These are phyloP conservation scores for Varanus salvator DNA, from an alignment of 2,113 vertebrate genomes.

Conservation along the genomic window DNA sequence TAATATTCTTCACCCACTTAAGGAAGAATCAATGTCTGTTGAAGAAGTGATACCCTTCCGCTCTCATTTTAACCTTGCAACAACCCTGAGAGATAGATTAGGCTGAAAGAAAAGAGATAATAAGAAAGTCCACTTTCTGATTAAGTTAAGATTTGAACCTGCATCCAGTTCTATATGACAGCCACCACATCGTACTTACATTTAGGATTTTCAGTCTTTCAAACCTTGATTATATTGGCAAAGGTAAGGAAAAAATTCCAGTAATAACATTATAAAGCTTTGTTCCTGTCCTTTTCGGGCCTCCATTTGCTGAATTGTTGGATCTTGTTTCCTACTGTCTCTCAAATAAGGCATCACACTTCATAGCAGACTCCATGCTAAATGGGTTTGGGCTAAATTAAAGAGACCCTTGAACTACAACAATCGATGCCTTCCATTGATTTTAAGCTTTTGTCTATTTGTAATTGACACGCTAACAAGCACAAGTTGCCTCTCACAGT, in stretches of 20 bases:
- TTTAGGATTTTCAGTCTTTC: background rate
- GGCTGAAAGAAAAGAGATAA: too few species aligned
- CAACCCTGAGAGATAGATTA: too few species aligned
- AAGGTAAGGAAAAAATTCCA: background rate
- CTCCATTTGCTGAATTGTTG: background rate
- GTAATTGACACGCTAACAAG: slow-evolving; percentile 33
- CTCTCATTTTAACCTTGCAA: too few species aligned
- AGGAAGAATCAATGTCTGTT: too few species aligned
- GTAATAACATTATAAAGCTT: background rate
- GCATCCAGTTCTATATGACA: background rate
- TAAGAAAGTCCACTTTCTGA: too few species aligned
- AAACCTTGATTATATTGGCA: background rate
- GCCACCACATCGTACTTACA: background rate
- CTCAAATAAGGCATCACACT: background rate
- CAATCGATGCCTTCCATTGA: slow-evolving; percentile 40
- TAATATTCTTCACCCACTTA: too few species aligned
- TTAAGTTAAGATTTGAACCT: too few species aligned
- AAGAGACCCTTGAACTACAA: slow-evolving; percentile 14
- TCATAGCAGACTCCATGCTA: slow-evolving; percentile 10
- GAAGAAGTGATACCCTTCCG: too few species aligned
- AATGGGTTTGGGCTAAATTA: slow-evolving; percentile 11
- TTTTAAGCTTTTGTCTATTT: slow-evolving; percentile 44
- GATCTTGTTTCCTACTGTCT: background rate
- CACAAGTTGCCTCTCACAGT: slow-evolving; percentile 14
- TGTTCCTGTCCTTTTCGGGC: background rate